These are phyloP conservation scores for Neotoma lepida DNA, from an alignment of 2,113 vertebrate species.

Conservation along the genomic window DNA sequence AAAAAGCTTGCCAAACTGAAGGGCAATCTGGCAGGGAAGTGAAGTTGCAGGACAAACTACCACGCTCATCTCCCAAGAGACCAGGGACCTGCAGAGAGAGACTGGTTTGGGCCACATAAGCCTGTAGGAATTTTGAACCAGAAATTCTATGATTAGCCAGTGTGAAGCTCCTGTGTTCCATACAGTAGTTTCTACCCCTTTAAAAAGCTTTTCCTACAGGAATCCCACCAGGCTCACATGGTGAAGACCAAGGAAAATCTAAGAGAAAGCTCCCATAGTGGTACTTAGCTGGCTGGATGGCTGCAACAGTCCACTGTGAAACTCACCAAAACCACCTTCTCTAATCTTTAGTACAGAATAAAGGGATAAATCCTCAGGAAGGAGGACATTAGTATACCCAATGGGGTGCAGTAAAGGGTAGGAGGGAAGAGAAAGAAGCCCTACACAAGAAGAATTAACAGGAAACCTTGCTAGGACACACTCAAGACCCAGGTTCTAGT, in stretches of 20 bases:
- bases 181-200: background rate
- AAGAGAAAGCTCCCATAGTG: background rate
- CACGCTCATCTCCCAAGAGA: slow-evolving; percentile 12
- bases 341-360: slow-evolving; percentile 50
- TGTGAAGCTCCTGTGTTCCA: slow-evolving; percentile 2
- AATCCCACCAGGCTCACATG: background rate
- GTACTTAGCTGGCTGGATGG: background rate
- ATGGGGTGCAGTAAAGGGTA: background rate
- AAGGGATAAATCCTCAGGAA: slow-evolving; percentile 25
- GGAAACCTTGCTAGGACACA: slow-evolving; percentile 27
- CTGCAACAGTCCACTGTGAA: slow-evolving; percentile 30
- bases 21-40: slow-evolving; percentile 34
- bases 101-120: background rate
- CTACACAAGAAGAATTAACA: background rate
- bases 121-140: slow-evolving; percentile 36
- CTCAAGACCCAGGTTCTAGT: slow-evolving; percentile 30
- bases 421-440: background rate
- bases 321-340: background rate
- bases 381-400: background rate
- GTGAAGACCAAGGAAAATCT: slow-evolving; percentile 16
- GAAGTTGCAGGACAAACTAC: slow-evolving; percentile 41
- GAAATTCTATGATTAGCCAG: slow-evolving; percentile 32
- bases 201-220: slow-evolving; percentile 46
- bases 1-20: slow-evolving; percentile 38
- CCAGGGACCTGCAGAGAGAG: background rate